A percentile compares a stretch with the other conserved stretches of the same genome.
Conservation (phyloP, 2,888 invertebrate species). For the Metallyticus violacea region DNA sequence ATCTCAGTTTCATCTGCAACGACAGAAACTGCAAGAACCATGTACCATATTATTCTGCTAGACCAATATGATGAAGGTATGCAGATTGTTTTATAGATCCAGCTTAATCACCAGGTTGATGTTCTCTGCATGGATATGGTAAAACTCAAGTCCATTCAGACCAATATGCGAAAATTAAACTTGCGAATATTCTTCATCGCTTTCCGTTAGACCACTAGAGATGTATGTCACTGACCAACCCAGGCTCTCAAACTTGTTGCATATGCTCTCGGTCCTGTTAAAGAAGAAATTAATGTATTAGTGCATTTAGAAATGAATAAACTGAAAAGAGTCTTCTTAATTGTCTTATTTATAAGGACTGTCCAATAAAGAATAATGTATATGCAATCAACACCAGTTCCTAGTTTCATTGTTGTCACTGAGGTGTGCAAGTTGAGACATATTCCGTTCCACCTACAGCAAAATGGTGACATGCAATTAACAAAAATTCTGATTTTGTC, state of each 20-base stretch:
- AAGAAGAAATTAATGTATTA: conserved; percentile 15
- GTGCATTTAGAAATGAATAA: no score
- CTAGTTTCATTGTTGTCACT: no score
- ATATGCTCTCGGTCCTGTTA: conserved; percentile 72
- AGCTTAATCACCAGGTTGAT: conserved; percentile 92
- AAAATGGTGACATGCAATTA: no score
- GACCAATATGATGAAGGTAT: conserved; percentile 91
- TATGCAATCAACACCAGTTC: no score
- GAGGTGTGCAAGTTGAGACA: no score
- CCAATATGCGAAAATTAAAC: conserved; percentile 77
- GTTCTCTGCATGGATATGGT: conserved; percentile 92
- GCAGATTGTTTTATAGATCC: conserved; percentile 78
- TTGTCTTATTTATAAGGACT: no score
- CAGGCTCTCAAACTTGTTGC: conserved; percentile 63
- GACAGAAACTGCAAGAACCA: conserved; percentile 77
- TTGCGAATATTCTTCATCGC: conserved; percentile 75
- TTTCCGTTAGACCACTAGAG: conserved; percentile 70
- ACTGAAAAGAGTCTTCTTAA: no score
- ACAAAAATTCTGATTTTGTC: no score
- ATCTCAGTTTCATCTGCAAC: conserved; percentile 64
- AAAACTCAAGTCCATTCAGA: conserved; percentile 86
- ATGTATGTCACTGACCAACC: conserved; percentile 80
- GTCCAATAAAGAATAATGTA: no score
- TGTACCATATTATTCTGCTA: conserved; percentile 92
- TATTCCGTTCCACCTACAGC: no score